Percentiles rank a stretch among this genome's conserved stretches.
Evolutionary conservation across 1,140 invertebrate genomes (phyloP).

Genomic region (Drosophila saltans): DNA sequence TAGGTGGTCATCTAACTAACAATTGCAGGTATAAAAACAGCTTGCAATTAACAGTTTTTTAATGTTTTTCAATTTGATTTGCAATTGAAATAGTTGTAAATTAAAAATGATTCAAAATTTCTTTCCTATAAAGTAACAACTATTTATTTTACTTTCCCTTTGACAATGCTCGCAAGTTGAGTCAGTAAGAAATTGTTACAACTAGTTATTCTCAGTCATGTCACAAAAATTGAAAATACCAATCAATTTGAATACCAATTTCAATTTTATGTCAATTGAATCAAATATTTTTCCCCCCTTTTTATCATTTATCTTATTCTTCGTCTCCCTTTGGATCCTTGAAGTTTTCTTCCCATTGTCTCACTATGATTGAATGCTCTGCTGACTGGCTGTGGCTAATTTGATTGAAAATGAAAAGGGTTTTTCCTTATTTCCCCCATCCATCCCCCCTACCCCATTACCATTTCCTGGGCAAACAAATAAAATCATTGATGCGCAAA

Average conservation of each 20-base stretch:
- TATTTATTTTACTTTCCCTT: too few species aligned
- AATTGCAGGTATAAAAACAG: too few species aligned
- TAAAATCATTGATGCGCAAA: constrained; percentile 43
- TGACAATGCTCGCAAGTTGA: not conserved
- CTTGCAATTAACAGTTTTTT: too few species aligned
- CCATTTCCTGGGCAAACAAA: constrained; percentile 45
- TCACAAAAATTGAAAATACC: not conserved
- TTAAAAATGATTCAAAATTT: too few species aligned
- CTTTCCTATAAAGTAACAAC: too few species aligned
- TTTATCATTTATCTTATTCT: not conserved
- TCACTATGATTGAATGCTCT: constrained; percentile 58
- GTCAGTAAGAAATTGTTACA: not conserved
- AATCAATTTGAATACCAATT: constrained; percentile 7
- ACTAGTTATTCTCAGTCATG: not conserved
- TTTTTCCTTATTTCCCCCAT: constrained; percentile 27
- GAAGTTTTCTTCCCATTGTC: constrained; percentile 55
- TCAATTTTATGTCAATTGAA: constrained; percentile 2
- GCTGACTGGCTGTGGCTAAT: constrained; percentile 49
- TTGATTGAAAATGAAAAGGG: constrained; percentile 72
- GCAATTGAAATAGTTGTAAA: too few species aligned
- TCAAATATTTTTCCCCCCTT: not conserved
- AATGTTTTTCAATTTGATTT: too few species aligned
- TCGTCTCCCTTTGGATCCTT: not conserved
- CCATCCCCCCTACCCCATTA: not conserved
- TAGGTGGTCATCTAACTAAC: too few species aligned